Percentiles rank a stretch among this genome's conserved stretches.
Evolutionary conservation across 1,140 invertebrate species (phyloP).

Genomic region (Lasaia peninsularis): DNA sequence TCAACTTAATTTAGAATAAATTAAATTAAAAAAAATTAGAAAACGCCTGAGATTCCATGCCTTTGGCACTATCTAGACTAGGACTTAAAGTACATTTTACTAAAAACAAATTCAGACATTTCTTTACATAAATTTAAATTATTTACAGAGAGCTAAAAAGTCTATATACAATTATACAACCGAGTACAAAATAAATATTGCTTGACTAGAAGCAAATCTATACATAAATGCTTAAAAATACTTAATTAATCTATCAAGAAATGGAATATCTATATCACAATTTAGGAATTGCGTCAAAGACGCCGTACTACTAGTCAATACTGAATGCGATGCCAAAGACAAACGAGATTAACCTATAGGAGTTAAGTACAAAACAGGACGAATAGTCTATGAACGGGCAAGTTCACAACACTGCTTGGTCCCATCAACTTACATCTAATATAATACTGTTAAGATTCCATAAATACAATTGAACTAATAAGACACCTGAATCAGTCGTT

Average conservation of each 20-base stretch:
- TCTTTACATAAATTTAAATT: slow-evolving; percentile 12
- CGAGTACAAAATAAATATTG: slow-evolving; percentile 34
- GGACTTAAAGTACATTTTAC: slow-evolving; percentile 29
- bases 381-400: slow-evolving; percentile 31
- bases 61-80: slow-evolving; percentile 68
- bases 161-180: slow-evolving; percentile 33
- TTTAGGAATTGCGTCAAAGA: slow-evolving; percentile 64
- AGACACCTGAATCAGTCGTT: slow-evolving; percentile 59
- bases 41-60: slow-evolving; percentile 58
- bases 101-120: slow-evolving; percentile 3
- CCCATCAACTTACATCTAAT: slow-evolving; percentile 55
- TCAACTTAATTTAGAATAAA: slow-evolving; percentile 35
- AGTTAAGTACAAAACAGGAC: slow-evolving; percentile 31
- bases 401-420: slow-evolving; percentile 67
- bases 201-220: slow-evolving; percentile 60
- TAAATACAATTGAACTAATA: slow-evolving; percentile 41
- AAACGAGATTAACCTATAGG: slow-evolving; percentile 17
- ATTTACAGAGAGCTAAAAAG: slow-evolving; percentile 38
- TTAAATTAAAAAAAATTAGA: slow-evolving; percentile 39
- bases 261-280: slow-evolving; percentile 68
- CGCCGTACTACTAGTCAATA: slow-evolving; percentile 48
- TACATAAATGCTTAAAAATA: slow-evolving; percentile 40
- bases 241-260: slow-evolving; percentile 36
- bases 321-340: slow-evolving; percentile 49
- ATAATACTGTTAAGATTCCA: slow-evolving; percentile 67